Percentiles rank a stretch among this genome's conserved stretches.
These are phyloP conservation scores for Tachina lurida DNA, from an alignment of 2,888 invertebrate species.

Conservation along the genomic window DNA sequence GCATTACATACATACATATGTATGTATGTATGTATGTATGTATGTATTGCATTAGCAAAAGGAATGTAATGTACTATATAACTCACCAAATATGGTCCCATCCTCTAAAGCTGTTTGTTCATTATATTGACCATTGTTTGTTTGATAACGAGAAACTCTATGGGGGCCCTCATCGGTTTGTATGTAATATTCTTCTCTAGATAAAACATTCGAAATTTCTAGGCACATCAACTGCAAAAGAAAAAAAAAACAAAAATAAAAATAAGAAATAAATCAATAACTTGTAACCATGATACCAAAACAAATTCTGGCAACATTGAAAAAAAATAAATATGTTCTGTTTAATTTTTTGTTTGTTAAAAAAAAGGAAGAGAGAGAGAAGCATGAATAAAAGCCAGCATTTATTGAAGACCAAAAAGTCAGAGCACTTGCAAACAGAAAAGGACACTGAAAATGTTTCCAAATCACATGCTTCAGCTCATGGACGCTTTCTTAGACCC, in stretches of 20 bases:
- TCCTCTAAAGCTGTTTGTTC: conserved; percentile 94
- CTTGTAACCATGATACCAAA: conserved; percentile 33
- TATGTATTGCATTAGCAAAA: background rate
- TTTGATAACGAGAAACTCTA: conserved; percentile 94
- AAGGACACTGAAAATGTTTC: conserved; percentile 8
- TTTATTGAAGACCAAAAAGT: background rate
- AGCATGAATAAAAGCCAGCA: conserved; percentile 42
- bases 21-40: too few species aligned
- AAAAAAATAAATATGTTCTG: conserved; percentile 27
- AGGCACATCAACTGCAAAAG: conserved; percentile 73
- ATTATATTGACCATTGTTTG: conserved; percentile 93
- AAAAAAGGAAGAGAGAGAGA: background rate
- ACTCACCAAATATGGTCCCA: conserved; percentile 91
- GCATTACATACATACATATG: too few species aligned
- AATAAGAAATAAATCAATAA: conserved; percentile 19
- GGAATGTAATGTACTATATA: background rate
- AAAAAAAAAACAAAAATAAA: conserved; percentile 20
- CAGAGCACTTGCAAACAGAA: conserved; percentile 13
- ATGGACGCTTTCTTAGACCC: conserved; percentile 10
- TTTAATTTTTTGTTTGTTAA: conserved; percentile 1
- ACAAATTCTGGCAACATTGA: conserved; percentile 25
- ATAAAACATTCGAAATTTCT: conserved; percentile 43
- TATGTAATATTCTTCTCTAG: conserved; percentile 90
- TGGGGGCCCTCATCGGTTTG: conserved; percentile 97
- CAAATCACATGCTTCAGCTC: conserved; percentile 28